A percentile compares a stretch with the other conserved stretches of the same genome.
phyloP scores from a whole-genome alignment of 2,797 vertebrate genomes.

The Myotis findleyi region DNA sequence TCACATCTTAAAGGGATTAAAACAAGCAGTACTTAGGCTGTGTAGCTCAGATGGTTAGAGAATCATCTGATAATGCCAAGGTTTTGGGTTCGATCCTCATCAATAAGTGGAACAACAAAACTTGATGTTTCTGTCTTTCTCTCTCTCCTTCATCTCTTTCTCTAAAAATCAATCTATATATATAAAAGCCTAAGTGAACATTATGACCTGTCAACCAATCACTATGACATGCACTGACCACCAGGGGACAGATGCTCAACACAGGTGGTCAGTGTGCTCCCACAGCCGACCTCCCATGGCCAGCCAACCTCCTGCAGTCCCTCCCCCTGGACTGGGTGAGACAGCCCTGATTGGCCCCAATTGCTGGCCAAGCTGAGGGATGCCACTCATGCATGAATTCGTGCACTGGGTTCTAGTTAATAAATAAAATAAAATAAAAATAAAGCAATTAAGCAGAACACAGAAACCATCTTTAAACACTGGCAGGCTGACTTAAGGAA shows the following conservation, averaged over 20 bases:
- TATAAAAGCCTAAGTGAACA: too few species aligned
- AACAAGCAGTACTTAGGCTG: not conserved
- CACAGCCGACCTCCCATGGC: too few species aligned
- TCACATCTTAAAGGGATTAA: not conserved
- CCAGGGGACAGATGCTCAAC: too few species aligned
- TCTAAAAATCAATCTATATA: not conserved
- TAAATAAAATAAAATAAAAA: not conserved
- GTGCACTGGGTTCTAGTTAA: too few species aligned
- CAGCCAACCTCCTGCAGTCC: too few species aligned
- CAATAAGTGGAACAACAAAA: not conserved
- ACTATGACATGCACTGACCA: too few species aligned
- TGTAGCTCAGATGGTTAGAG: not conserved
- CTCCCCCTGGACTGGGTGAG: too few species aligned
- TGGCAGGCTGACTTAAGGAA: not conserved
- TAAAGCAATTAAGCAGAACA: not conserved
- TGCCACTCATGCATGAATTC: too few species aligned
- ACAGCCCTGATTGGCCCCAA: too few species aligned
- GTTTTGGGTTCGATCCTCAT: not conserved
- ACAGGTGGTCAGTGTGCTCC: too few species aligned
- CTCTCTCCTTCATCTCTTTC: not conserved
- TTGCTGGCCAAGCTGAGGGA: too few species aligned
- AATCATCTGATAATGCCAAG: not conserved
- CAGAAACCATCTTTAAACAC: not conserved
- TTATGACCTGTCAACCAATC: too few species aligned
- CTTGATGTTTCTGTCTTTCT: not conserved